Conservation (phyloP, 92 coral and sea anemone species). For the Zoanthus sansibaricus region DNA sequence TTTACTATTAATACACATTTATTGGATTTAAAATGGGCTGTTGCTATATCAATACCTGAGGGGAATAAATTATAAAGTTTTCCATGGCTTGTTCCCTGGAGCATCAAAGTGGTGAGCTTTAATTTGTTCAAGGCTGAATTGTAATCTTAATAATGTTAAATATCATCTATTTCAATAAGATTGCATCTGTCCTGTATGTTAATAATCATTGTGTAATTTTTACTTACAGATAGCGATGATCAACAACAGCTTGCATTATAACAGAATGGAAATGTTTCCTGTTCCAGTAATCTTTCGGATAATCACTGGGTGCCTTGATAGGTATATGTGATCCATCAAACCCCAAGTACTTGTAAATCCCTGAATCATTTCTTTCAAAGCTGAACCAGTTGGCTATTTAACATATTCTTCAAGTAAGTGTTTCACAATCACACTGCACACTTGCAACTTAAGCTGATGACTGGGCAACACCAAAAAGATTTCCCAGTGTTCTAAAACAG, state of each 20-base stretch:
- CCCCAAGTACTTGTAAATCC: background rate
- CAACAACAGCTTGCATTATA: background rate
- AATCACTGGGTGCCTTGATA: background rate
- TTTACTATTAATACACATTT: slow-evolving; percentile 7
- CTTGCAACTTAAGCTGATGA: background rate
- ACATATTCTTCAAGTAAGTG: background rate
- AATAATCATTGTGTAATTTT: background rate
- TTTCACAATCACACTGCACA: background rate
- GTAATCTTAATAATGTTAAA: background rate
- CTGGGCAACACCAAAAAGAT: slow-evolving; percentile 12
- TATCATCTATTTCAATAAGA: background rate
- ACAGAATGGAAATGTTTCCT: background rate
- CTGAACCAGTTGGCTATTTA: slow-evolving; percentile 7
- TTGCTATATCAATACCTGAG: slow-evolving; percentile 9
- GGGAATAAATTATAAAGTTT: background rate
- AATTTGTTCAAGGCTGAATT: slow-evolving; percentile 8
- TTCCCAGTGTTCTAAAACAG: slow-evolving; percentile 25
- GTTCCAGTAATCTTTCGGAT: slow-evolving; percentile 11
- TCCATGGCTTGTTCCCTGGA: background rate
- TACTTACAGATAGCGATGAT: slow-evolving; percentile 4
- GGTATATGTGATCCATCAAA: slow-evolving; percentile 15
- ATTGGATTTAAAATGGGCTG: background rate
- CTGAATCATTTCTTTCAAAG: background rate
- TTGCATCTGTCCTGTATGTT: slow-evolving; percentile 2
- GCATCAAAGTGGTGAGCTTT: background rate